Base-by-base conservation (phyloP, 2,888 invertebrate species). In the Malacosoma neustria region DNA sequence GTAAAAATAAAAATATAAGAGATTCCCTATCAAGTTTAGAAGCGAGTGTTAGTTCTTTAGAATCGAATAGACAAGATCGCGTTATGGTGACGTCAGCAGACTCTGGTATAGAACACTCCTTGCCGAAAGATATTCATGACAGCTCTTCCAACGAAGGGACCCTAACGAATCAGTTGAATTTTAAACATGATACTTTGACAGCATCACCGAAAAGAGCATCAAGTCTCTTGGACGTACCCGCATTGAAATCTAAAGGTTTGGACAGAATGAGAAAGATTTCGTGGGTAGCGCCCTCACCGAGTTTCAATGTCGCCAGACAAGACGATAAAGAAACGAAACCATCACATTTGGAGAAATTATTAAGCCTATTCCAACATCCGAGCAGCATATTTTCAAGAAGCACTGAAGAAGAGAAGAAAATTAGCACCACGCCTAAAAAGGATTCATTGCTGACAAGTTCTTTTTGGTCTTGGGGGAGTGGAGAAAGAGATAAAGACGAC, bases 291-390 rank as follows among this genome's bases (percentile, higher is more conserved):
- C 87, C 87, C 1, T 76, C 85, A 1, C 57, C 82, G 1, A 74
- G 80, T 41, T 76, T 82, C 49, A 71, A 77, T 32, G 61, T 81
- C 45, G 72, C 77, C 0, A 68, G 65, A 41, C 66, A 66, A 1
- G 80, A 84, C 4, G 82, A 84, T 1, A 74, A 72, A 35, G 82
- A 82, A 9, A 49, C 61, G 0, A 87, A 86, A 42, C 88, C 89
- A 0, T 87, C 89, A 4, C 88, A 90, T 55, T 72, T 92, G 35
- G 91, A 91, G 44, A 91, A 90, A 55, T 63, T 92, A 2, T 57
- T 91, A 0, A 90, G 90, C 14, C 53, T 92, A 2, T 91, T 92
- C 58, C 90, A 90, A 46, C 88, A 90, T 58, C 89, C 91, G 0
- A 82, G 85, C 35, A 87, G 86, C 48, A 65, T 91, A 35, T 91